Percentiles rank a stretch among this genome's conserved stretches.
Conservation (phyloP, 2,113 vertebrate species). For the Sebastes schlegelii region DNA sequence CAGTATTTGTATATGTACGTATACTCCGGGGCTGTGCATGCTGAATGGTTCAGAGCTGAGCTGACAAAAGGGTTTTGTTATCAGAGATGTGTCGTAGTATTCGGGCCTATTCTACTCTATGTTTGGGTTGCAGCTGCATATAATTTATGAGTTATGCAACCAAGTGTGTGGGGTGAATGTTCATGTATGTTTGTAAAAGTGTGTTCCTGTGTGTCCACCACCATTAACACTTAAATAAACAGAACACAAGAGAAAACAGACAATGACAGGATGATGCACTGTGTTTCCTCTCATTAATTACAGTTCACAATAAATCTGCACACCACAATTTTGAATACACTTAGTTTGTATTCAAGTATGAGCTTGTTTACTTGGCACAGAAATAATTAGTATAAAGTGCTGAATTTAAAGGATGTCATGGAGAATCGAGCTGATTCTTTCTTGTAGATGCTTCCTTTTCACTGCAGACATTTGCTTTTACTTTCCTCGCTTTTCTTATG, state of each 20-base stretch:
- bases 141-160: neutral
- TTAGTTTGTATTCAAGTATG: neutral
- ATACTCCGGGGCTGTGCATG: conserved; percentile 35
- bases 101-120: neutral
- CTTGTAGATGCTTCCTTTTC: conserved; percentile 28
- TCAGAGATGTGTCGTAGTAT: conserved; percentile 8
- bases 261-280: neutral
- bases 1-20: conserved; percentile 48
- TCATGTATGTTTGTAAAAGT: conserved; percentile 19
- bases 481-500: conserved; percentile 38
- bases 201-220: conserved; percentile 34
- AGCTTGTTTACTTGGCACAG: neutral
- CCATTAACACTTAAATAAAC: conserved; percentile 28
- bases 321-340: neutral
- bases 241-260: neutral
- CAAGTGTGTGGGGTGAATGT: neutral
- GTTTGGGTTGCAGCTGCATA: neutral
- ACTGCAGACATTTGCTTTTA: conserved; percentile 54
- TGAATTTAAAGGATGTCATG: neutral
- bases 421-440: neutral
- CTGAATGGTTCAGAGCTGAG: conserved; percentile 8
- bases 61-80: conserved; percentile 16
- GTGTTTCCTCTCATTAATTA: neutral
- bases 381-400: neutral
- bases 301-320: neutral